These are phyloP conservation scores for Thinocorus orbignyianus DNA, from an alignment of 2,113 vertebrate genomes.

Conservation along the genomic window DNA sequence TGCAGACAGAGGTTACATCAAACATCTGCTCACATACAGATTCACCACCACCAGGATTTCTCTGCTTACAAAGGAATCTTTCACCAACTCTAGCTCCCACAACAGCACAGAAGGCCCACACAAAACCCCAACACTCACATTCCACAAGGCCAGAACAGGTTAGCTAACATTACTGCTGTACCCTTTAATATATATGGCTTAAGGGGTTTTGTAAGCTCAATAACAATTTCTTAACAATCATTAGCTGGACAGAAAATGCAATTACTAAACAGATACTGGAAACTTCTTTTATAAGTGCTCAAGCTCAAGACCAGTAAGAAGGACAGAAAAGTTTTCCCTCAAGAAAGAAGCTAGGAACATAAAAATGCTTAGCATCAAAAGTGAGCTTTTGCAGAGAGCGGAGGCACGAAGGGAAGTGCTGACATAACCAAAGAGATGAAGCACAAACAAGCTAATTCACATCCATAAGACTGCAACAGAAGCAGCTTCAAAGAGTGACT, in stretches of 20 bases:
- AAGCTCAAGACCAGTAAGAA: background rate
- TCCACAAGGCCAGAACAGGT: background rate
- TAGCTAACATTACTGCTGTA: background rate
- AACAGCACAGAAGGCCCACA: background rate
- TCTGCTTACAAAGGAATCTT: background rate
- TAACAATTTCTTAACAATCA: background rate
- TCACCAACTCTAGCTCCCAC: background rate
- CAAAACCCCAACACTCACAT: background rate
- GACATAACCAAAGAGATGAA: background rate
- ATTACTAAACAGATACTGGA: background rate
- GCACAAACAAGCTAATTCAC: conserved; percentile 9
- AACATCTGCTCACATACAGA: background rate
- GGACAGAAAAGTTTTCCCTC: background rate
- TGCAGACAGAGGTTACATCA: background rate
- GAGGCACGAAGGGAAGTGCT: background rate
- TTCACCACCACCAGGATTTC: background rate
- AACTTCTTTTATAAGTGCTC: background rate
- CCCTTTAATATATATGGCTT: background rate
- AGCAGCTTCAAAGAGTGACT: background rate
- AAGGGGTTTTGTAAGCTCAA: background rate
- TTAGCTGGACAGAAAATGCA: background rate
- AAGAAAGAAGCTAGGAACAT: background rate
- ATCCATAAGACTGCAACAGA: background rate
- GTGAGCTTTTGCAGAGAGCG: background rate
- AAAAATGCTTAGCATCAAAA: background rate